Conservation (phyloP, 2,113 vertebrate genomes). For the Sapayoa aenigma region DNA sequence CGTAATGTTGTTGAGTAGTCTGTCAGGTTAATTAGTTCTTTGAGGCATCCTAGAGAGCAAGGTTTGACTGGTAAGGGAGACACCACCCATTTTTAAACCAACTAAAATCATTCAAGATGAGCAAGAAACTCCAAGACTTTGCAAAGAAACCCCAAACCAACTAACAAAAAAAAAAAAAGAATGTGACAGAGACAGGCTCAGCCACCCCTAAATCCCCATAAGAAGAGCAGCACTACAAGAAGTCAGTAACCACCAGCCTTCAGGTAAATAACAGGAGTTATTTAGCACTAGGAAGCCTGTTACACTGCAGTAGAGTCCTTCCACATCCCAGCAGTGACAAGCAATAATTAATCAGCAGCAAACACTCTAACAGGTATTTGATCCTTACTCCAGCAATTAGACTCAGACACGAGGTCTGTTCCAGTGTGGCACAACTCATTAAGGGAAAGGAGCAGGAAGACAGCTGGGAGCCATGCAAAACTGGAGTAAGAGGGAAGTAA, state of each 20-base stretch:
- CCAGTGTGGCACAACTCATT: not conserved
- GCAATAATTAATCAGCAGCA: conserved; percentile 27
- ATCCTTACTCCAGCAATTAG: conserved; percentile 4
- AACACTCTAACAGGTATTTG: not conserved
- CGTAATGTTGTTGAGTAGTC: not conserved
- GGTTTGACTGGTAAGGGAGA: not conserved
- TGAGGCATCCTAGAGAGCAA: not conserved
- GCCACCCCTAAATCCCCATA: not conserved
- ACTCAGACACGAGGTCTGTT: not conserved
- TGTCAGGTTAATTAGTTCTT: not conserved
- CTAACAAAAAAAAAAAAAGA: fast-evolving
- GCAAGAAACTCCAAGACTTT: not conserved
- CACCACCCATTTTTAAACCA: not conserved
- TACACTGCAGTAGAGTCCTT: not conserved
- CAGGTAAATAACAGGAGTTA: not conserved
- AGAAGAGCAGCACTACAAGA: not conserved
- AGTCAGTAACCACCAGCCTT: not conserved
- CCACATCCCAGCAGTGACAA: not conserved
- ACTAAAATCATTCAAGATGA: not conserved
- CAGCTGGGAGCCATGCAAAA: not conserved
- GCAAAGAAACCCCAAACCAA: not conserved
- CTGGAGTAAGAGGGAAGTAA: not conserved
- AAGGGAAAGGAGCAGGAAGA: conserved; percentile 6
- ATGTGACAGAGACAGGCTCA: not conserved
- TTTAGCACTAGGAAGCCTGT: not conserved